Conservation (phyloP, 1,140 invertebrate species). For the Orchesella cincta region DNA sequence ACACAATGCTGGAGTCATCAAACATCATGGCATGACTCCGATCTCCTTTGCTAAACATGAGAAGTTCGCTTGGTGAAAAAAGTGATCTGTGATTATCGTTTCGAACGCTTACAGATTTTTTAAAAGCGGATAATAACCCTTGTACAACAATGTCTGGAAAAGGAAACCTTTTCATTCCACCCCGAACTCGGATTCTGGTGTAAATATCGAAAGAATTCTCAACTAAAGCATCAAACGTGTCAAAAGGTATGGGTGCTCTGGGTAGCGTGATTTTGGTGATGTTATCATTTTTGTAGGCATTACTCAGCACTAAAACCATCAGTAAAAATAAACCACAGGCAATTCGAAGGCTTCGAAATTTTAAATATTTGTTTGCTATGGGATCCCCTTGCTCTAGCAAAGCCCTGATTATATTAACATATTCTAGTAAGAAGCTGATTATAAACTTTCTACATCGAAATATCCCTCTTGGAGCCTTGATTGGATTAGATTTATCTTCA, state of each 20-base stretch:
- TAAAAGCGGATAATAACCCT: too few species aligned
- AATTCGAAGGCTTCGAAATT: not conserved
- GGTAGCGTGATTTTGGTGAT: not conserved
- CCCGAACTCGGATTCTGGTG: not conserved
- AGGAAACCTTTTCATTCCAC: not conserved
- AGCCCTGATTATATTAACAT: too few species aligned
- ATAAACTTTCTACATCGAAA: not conserved
- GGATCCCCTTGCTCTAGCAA: not conserved
- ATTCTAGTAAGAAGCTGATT: too few species aligned
- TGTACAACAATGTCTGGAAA: not conserved
- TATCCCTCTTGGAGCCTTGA: not conserved
- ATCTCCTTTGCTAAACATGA: not conserved
- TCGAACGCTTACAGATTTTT: not conserved
- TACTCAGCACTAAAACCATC: not conserved
- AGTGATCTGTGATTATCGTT: not conserved
- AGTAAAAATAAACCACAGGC: not conserved
- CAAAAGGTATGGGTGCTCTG: not conserved
- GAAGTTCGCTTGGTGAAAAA: not conserved
- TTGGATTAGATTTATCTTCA: not conserved
- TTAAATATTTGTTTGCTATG: not conserved
- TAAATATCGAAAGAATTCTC: not conserved
- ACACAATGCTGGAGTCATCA: not conserved
- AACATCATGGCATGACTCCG: too few species aligned
- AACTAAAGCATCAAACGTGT: not conserved
- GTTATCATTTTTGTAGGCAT: not conserved